phyloP scores from a whole-genome alignment of 2,113 vertebrate genomes.

The Limnothrissa miodon region DNA sequence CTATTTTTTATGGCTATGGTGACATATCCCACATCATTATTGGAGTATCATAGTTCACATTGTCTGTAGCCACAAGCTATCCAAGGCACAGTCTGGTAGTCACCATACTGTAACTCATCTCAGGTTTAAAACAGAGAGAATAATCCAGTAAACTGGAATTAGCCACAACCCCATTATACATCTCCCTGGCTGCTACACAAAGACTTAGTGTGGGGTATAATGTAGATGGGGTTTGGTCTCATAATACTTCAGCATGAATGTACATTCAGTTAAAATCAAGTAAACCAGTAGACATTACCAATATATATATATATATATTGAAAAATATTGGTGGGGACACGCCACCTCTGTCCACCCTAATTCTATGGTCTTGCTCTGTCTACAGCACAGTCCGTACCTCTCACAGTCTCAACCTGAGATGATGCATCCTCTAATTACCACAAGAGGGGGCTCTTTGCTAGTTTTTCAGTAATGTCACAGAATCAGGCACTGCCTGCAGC shows the following conservation, averaged over 20 bases:
- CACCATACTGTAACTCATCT: neutral
- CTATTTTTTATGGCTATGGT: neutral
- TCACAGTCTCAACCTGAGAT: neutral
- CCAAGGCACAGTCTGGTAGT: neutral
- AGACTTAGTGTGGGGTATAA: too few relatives aligned
- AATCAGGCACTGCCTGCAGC: neutral
- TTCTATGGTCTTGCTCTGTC: too few relatives aligned
- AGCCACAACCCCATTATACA: neutral
- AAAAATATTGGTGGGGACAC: too few relatives aligned
- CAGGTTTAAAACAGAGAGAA: neutral
- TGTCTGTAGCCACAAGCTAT: too few relatives aligned
- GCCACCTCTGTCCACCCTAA: too few relatives aligned
- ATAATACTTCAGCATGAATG: too few relatives aligned
- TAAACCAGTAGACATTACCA: too few relatives aligned
- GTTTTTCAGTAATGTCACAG: neutral
- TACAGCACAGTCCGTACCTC: too few relatives aligned
- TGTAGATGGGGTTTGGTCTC: too few relatives aligned
- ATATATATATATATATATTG: too few relatives aligned
- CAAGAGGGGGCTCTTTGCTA: neutral
- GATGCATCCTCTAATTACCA: neutral
- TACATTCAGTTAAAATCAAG: too few relatives aligned
- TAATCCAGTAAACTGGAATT: neutral
- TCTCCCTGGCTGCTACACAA: neutral
- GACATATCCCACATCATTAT: neutral
- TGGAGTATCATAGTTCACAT: neutral